Percentiles rank a stretch among this genome's conserved stretches.
phyloP scores from a whole-genome alignment of 2,797 vertebrate species.

The Gadopsis marmoratus region DNA sequence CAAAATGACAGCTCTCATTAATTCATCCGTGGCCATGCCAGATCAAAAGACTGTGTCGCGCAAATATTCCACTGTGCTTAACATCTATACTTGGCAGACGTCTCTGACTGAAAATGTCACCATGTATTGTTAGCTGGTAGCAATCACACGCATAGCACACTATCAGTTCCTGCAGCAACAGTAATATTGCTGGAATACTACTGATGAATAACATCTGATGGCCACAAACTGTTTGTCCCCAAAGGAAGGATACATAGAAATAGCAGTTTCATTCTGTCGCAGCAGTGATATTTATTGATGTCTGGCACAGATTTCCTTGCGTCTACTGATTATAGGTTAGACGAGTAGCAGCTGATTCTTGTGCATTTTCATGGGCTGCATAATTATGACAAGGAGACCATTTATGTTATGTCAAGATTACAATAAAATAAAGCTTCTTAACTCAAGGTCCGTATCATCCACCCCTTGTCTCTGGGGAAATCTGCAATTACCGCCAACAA shows the following conservation, averaged over 20 bases:
- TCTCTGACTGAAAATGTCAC: constrained; percentile 10
- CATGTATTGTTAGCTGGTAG: constrained; percentile 6
- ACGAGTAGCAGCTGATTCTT: constrained; percentile 1
- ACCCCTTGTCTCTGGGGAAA: not conserved
- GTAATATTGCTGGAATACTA: not conserved
- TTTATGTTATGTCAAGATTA: not conserved
- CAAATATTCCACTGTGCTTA: not conserved
- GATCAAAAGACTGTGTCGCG: not conserved
- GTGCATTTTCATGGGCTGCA: not conserved
- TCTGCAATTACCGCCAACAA: not conserved
- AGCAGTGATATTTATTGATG: constrained; percentile 8
- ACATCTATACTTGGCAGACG: constrained; percentile 16
- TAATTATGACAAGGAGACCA: constrained; percentile 1
- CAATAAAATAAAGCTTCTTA: constrained; percentile 7
- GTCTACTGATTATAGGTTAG: not conserved
- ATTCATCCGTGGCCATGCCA: not conserved
- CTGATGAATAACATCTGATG: not conserved
- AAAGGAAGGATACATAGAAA: not conserved
- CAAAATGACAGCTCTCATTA: not conserved
- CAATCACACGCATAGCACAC: constrained; percentile 6
- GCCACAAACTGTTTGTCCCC: no score
- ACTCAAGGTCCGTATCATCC: not conserved
- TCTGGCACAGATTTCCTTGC: not conserved
- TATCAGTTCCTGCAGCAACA: constrained; percentile 3
- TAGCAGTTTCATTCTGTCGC: constrained; percentile 8